A percentile compares a stretch with the other conserved stretches of the same genome.
Conservation (phyloP, 2,113 vertebrate genomes). For the Actenoides hombroni region DNA sequence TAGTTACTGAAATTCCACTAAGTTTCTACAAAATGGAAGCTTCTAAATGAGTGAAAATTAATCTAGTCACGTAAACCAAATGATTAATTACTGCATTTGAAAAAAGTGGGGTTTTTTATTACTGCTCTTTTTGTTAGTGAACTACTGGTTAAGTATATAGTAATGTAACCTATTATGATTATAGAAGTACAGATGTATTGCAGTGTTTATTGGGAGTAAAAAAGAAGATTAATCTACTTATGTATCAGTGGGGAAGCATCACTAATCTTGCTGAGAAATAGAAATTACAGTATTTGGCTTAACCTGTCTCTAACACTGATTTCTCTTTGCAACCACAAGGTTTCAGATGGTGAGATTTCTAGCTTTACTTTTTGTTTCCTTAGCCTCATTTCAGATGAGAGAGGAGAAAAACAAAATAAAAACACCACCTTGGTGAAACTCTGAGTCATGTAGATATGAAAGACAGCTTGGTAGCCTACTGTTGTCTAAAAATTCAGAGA, state of each 20-base stretch:
- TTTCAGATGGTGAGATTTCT: not conserved
- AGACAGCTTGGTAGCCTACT: not conserved
- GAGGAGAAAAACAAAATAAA: not conserved
- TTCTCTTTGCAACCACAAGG: not conserved
- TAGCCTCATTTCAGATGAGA: not conserved
- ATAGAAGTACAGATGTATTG: not conserved
- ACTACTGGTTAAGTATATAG: not conserved
- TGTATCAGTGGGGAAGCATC: not conserved
- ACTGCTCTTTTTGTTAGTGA: not conserved
- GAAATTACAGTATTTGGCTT: not conserved
- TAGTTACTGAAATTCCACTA: not conserved
- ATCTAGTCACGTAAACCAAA: not conserved
- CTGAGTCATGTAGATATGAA: not conserved
- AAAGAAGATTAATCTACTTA: not conserved
- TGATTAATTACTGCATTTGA: not conserved
- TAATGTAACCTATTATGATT: not conserved
- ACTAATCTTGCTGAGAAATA: not conserved
- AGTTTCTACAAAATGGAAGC: not conserved
- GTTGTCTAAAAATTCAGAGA: not conserved
- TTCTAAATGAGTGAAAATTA: not conserved
- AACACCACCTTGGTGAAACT: not conserved
- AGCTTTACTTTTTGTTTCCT: not conserved
- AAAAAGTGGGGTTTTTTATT: not conserved
- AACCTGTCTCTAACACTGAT: not conserved
- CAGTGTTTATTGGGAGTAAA: not conserved